Evolutionary conservation across 2,113 vertebrate species (phyloP).

Genomic region (Alaudala cheleensis): DNA sequence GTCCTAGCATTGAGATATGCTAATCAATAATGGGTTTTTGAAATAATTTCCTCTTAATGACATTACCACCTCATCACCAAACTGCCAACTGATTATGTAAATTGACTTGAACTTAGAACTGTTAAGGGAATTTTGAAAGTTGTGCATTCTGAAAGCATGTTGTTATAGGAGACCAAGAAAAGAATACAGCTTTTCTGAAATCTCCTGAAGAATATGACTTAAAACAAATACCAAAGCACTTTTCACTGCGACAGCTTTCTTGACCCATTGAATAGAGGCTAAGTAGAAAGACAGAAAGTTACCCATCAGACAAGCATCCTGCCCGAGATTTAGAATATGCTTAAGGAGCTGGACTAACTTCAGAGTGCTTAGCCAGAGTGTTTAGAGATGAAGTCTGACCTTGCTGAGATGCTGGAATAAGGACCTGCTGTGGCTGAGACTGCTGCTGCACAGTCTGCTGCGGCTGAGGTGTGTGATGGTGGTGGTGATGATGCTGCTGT

Average conservation of each 20-base stretch:
- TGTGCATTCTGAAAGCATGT: background rate
- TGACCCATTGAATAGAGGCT: background rate
- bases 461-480: conserved; percentile 75
- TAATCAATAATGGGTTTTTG: background rate
- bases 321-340: background rate
- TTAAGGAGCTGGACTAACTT: background rate
- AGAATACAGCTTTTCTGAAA: background rate
- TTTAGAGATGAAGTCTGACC: conserved; percentile 70
- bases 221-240: background rate
- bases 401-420: conserved; percentile 91
- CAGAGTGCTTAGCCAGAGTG: background rate
- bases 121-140: background rate
- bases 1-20: background rate
- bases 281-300: background rate
- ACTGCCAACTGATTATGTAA: background rate
- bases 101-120: background rate
- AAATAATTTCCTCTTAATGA: background rate
- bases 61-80: background rate
- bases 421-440: conserved; percentile 80
- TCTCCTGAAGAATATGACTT: background rate
- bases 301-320: background rate
- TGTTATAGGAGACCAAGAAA: background rate
- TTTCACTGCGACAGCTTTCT: background rate
- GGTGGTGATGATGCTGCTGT: conserved; percentile 79
- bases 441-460: conserved; percentile 72